Base-by-base conservation (phyloP, 2,797 vertebrate genomes). In the Pseudomugil tenellus region DNA sequence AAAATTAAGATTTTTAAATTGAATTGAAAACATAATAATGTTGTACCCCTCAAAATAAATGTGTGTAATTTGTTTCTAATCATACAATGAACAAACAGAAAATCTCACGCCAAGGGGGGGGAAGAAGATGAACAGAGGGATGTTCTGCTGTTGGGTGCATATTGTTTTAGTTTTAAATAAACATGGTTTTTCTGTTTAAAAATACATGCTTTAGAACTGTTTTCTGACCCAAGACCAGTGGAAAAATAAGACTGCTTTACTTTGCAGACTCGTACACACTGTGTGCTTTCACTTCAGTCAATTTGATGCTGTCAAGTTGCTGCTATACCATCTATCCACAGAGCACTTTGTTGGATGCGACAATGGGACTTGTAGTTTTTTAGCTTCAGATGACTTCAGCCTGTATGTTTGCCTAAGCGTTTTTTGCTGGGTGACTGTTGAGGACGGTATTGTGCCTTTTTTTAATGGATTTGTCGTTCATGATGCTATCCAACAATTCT, bases 131-230 rank as follows among this genome's bases (percentile, higher is more conserved):
- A 87, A 88, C 78, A 71, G 84, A 77, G 85, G 77, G 75, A 87
- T 87, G 64, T 84, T 79, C 94, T 96, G 93, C 96, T 98, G 96
- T 97, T 94, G 94, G 95, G 93, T 97, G 95, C 95, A 95, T 95
- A 95, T 93, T 98, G 96, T 97, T 97, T 97, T 98, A 98, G 97
- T 96, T 96, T 96, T 95, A 97, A 99, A 99, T 99, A 99, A 99
- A 99, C 95, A 96, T 96, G 89, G 86, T 96, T 96, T 97, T 95
- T 97, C 97, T 98, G 95, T 96, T 95, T 96, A 94, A 95, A 95
- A 96, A 96, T 95, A 95, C 80, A 80, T 96, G 95, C 95, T 97
- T 96, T 97, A 98, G 97, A 95, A 96, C 96, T 98, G 96, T 97
- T 98, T 97, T 97, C 88, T 94, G 89, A 92, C 79, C 88, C 84